Percentiles rank a stretch among this genome's conserved stretches.
These are phyloP conservation scores for Podocnemis expansa DNA, from an alignment of 2,113 vertebrate genomes.

Conservation along the genomic window DNA sequence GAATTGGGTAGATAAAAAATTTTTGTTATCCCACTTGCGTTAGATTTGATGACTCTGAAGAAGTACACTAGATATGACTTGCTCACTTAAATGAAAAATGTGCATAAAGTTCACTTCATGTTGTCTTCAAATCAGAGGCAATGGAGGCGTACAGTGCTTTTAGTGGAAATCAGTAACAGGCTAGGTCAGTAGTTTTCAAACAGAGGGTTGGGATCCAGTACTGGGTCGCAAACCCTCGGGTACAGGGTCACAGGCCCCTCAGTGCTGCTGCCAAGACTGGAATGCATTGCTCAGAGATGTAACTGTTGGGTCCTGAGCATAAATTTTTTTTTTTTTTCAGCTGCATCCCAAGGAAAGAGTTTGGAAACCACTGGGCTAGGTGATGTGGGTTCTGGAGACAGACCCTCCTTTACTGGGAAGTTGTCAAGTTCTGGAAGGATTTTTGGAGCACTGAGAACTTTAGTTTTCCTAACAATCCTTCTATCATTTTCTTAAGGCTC, in stretches of 20 bases:
- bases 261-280: too few species aligned
- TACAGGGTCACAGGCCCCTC: too few species aligned
- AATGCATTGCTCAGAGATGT: too few species aligned
- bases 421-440: not conserved
- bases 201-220: too few species aligned
- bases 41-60: not conserved
- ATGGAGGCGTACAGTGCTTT: not conserved
- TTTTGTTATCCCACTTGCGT: fast-evolving
- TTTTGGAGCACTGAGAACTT: not conserved
- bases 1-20: not conserved
- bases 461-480: not conserved
- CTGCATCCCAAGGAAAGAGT: too few species aligned
- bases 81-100: not conserved
- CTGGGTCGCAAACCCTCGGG: too few species aligned
- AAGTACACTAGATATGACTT: not conserved
- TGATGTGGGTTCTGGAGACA: not conserved
- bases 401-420: not conserved
- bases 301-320: too few species aligned
- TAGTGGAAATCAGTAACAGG: not conserved
- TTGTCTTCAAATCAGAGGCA: not conserved
- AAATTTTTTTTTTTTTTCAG: too few species aligned
- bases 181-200: too few species aligned
- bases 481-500: constrained; percentile 26
- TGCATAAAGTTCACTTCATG: not conserved
- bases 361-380: too few species aligned